Base-by-base conservation (phyloP, 1,140 invertebrate species). In the Rhizoglyphus robini region DNA sequence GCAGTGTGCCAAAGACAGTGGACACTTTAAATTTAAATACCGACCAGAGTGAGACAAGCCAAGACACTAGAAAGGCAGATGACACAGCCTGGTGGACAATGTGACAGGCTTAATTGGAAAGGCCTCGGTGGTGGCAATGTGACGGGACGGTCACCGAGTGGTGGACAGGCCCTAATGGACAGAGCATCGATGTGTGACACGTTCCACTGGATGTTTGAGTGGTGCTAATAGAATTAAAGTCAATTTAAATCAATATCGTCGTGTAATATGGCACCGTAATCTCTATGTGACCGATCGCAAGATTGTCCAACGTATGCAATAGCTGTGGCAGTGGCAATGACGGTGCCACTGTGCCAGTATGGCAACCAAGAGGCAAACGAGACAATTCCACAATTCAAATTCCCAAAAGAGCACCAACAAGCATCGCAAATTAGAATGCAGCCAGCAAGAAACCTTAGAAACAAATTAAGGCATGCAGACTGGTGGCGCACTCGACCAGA, bases 151-250 rank as follows among this genome's bases (percentile, higher is more conserved):
- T 54, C 51, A 54, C n/a, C n/a, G n/a, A n/a, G n/a, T n/a, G n/a
- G n/a, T n/a, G n/a, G n/a, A n/a, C n/a, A n/a, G 41, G 15, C 41
- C 15, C 15, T 46, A 46, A 46, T 54, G 8, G 51, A 54, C 51
- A 54, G 15, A 8, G 51, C 41, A 23, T 23, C 41, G 23, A 23
- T 46, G 51, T 15, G 51, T 54, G 51, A 54, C 51, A 54, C 8
- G 51, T 54, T 54, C 8, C 51, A 54, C 8, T 54, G 23, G 51
- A 11, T 15, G 20, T 32, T 27, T 18, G 36, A 41, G 8, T 41
- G 23, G 51, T 54, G 51, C 51, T 54, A 54, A 54, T 54, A 54
- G 51, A 54, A 54, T 54, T 54, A 54, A 54, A 54, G 51, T 54
- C 51, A 54, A 54, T 54, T 54, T 20, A 54, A 54, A 54, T 54